Conservation (phyloP, 2,888 invertebrate genomes). For the Caenorhabditis zanzibari region DNA sequence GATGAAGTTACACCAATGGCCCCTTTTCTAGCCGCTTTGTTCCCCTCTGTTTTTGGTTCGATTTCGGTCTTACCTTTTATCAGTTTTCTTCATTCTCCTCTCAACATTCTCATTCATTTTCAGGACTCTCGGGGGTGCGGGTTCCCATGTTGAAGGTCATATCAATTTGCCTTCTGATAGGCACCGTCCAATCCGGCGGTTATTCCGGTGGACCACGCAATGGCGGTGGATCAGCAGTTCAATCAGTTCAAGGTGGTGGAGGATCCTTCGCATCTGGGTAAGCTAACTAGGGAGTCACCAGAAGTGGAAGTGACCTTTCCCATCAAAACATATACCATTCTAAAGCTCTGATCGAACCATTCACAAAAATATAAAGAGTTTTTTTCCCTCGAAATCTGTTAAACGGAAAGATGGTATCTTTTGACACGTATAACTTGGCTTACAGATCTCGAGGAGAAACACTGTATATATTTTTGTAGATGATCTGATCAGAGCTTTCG, state of each 20-base stretch:
- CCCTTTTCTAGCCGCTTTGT: slow-evolving; percentile 24
- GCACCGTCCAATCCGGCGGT: slow-evolving; percentile 60
- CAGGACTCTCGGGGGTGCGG: slow-evolving; percentile 34
- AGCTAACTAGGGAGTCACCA: not conserved
- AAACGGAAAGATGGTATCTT: no score
- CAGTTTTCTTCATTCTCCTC: slow-evolving; percentile 15
- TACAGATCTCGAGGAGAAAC: no score
- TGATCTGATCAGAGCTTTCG: no score
- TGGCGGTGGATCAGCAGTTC: slow-evolving; percentile 23
- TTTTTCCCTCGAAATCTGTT: no score
- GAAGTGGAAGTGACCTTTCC: no score
- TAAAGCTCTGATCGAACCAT: no score
- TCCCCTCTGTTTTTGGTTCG: slow-evolving; percentile 31
- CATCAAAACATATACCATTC: no score
- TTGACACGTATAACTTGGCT: no score
- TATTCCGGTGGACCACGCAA: slow-evolving; percentile 31
- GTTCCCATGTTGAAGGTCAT: slow-evolving; percentile 45
- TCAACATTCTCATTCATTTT: not conserved
- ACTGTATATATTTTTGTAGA: no score
- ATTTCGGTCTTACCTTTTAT: slow-evolving; percentile 19
- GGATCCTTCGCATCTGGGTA: slow-evolving; percentile 26
- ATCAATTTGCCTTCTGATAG: slow-evolving; percentile 58
- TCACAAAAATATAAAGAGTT: no score
- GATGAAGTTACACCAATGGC: slow-evolving; percentile 31
- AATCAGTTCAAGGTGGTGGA: slow-evolving; percentile 37